phyloP scores from a whole-genome alignment of 2,113 vertebrate species.

The Progne subis region DNA sequence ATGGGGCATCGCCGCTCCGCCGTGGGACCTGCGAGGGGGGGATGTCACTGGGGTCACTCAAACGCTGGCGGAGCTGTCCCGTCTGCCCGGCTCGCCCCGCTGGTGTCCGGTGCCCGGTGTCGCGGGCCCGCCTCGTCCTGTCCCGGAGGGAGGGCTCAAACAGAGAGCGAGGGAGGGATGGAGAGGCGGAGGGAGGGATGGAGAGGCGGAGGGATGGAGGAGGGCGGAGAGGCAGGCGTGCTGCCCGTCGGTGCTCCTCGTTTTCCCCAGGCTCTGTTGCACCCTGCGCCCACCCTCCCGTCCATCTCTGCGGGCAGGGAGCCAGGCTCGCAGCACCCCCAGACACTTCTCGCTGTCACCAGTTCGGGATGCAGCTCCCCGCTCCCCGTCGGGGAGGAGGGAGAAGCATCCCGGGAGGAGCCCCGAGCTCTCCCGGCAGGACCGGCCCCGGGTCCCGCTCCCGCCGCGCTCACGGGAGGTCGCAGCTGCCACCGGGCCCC shows the following conservation, averaged over 20 bases:
- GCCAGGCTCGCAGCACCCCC: background rate
- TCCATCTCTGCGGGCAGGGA: background rate
- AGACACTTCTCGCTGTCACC: background rate
- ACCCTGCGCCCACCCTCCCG: background rate
- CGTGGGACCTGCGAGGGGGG: background rate
- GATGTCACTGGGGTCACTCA: rapidly evolving
- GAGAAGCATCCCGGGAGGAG: background rate
- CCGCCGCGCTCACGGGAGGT: background rate
- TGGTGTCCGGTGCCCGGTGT: background rate
- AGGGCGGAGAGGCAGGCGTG: background rate
- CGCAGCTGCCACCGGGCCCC: background rate
- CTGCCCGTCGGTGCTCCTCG: background rate
- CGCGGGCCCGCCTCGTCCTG: background rate
- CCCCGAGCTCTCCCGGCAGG: background rate
- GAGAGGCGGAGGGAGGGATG: background rate
- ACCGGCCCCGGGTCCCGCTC: background rate
- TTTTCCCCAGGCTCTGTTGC: background rate
- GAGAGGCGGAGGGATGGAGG: background rate
- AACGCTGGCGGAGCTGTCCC: background rate
- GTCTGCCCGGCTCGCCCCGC: background rate
- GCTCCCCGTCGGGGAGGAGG: background rate
- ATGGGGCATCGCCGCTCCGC: background rate
- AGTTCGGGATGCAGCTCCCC: background rate
- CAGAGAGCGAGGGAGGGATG: background rate
- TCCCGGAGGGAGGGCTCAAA: constrained; percentile 3